These are phyloP conservation scores for Cercopithecus hamlyni DNA, from an alignment of 2,797 vertebrate genomes.

Conservation along the genomic window DNA sequence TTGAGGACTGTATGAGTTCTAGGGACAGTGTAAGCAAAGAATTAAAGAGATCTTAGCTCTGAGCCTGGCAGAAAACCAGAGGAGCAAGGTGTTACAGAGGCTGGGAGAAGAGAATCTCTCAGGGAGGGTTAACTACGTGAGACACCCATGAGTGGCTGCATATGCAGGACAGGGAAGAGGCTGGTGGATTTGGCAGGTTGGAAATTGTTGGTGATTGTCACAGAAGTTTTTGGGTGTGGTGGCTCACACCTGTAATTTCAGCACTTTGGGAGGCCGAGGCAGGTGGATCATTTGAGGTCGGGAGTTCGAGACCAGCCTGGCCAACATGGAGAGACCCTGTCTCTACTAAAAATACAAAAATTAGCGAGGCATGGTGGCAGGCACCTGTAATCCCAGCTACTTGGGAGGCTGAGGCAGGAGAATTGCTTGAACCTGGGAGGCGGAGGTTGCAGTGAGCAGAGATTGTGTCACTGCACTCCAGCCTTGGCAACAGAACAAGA, in stretches of 20 bases:
- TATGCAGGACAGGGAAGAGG: neutral
- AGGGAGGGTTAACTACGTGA: neutral
- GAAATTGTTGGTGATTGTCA: neutral
- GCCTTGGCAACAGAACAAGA: neutral
- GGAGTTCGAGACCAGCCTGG: neutral
- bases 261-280: neutral
- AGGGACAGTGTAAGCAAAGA: neutral
- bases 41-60: neutral
- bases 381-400: neutral
- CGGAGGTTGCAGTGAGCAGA: neutral
- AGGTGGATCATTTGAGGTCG: neutral
- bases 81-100: no score
- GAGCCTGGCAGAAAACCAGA: neutral
- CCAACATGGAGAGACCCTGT: neutral
- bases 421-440: neutral
- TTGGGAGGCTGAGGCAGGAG: neutral
- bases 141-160: accelerated
- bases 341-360: neutral
- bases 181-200: neutral
- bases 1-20: neutral
- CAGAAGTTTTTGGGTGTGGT: neutral
- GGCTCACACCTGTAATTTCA: neutral
- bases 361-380: neutral
- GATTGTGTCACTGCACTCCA: neutral
- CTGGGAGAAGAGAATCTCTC: neutral